These are phyloP conservation scores for Ophioderma brevispina DNA, from an alignment of 35 echinoderm and acorn worm genomes.

Conservation along the genomic window DNA sequence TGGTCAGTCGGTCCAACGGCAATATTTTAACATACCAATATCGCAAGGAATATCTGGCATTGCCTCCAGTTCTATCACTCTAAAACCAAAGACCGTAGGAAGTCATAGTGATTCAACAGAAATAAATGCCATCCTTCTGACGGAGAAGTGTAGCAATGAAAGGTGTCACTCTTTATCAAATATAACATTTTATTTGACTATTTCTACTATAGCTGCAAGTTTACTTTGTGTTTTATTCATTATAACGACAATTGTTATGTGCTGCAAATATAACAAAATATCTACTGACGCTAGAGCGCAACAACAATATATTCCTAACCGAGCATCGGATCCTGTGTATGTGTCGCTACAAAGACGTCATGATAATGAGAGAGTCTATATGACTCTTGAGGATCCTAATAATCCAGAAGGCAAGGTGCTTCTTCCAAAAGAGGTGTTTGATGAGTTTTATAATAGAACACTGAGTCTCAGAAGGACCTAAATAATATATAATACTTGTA, in stretches of 20 bases:
- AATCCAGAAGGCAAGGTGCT: not conserved
- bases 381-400: not conserved
- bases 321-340: not conserved
- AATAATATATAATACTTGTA: not conserved
- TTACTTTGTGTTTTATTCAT: not conserved
- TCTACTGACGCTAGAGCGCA: not conserved
- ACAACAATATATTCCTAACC: not conserved
- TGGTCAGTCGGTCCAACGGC: not conserved
- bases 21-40: not conserved
- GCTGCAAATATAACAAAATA: not conserved
- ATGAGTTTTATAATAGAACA: conserved; percentile 3
- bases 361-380: not conserved
- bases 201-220: not conserved
- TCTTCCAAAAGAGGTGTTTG: not conserved
- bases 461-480: not conserved
- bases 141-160: not conserved
- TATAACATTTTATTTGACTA: not conserved
- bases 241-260: not conserved
- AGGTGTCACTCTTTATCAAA: not conserved
- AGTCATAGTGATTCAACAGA: not conserved
- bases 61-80: not conserved
- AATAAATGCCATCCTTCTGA: not conserved
- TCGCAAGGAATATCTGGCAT: no score
- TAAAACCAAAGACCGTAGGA: not conserved
- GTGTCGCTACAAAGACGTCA: not conserved